These are phyloP conservation scores for Bovichtus variegatus DNA, from an alignment of 2,797 vertebrate species.

Conservation along the genomic window DNA sequence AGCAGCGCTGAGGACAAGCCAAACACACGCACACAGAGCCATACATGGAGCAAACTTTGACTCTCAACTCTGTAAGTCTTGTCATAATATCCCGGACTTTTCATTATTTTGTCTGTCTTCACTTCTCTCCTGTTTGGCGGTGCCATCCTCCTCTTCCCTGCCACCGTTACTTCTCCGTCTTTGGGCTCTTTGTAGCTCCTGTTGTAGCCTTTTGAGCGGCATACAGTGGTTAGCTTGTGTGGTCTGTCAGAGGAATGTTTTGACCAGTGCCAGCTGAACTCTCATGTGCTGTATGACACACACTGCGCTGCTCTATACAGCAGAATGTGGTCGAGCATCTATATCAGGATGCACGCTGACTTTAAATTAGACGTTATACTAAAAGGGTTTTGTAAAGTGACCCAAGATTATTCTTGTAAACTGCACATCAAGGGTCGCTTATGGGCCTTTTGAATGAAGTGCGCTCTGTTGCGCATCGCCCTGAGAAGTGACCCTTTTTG, in stretches of 20 bases:
- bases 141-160: slow-evolving; percentile 48
- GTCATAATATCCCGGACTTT: slow-evolving; percentile 3
- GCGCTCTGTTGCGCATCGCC: slow-evolving; percentile 35
- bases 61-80: slow-evolving; percentile 85
- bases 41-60: slow-evolving; percentile 88
- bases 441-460: slow-evolving; percentile 48
- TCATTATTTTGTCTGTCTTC: slow-evolving; percentile 23
- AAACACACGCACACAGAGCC: slow-evolving; percentile 62
- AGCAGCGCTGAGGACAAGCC: slow-evolving; percentile 79
- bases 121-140: slow-evolving; percentile 25
- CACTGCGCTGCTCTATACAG: slow-evolving; percentile 62
- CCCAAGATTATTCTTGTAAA: slow-evolving; percentile 43
- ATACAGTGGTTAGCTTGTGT: slow-evolving; percentile 77
- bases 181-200: slow-evolving; percentile 70
- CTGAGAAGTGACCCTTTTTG: slow-evolving; percentile 39
- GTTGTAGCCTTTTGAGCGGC: slow-evolving; percentile 59
- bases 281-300: slow-evolving; percentile 64
- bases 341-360: slow-evolving; percentile 52
- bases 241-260: slow-evolving; percentile 81
- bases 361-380: slow-evolving; percentile 60
- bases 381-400: slow-evolving; percentile 51
- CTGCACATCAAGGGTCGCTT: slow-evolving; percentile 15
- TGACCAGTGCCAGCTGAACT: slow-evolving; percentile 71
- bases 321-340: slow-evolving; percentile 41
- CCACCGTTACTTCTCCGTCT: slow-evolving; percentile 58